Evolutionary conservation across 2,888 invertebrate species (phyloP), one percentile per base, ranked within the genome.

Genomic region (Andrena haemorrhoa): DNA sequence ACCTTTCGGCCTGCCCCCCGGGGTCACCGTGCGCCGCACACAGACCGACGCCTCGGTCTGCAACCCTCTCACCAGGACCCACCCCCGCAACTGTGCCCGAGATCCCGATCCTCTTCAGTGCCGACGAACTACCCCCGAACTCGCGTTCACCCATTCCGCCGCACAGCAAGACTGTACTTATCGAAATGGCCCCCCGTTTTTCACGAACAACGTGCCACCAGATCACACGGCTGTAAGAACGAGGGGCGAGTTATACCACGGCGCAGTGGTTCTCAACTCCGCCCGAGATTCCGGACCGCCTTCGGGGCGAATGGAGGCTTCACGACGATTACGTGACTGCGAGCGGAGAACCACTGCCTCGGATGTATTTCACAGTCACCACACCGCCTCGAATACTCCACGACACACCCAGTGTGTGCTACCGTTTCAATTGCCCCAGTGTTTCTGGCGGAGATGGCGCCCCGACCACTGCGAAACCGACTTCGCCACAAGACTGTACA

Each of bases 111-210:
- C 41, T 63, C 41, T 23, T 23, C 33, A 35, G 33, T 20, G 61
- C 20, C 12, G 20, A 23, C 12, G 26, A 26, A 56, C 56, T 26
- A 41, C 41, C 41, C 10, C 23, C 53, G 20, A 53, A 26, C 7
- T 12, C 23, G 3, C n/a, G 31, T n/a, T 41, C 56, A 12, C 63
- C n/a, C 58, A 47, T 60, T 65, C 33, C 35, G 10, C 23, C n/a
- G 51, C 66, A 66, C 66, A 33, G 73, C 49, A 74, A 66, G 77
- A 74, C 77, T 77, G 77, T 71, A 56, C 23, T 26, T 56, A 56
- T 12, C 8, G 26, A 26, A 26, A 23, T 12, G 23, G 56, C 56
- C 23, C 8, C 23, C 26, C 23, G 8, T 56, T 56, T 56, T 56
- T 56, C 10, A 56, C 56, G 26, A 12, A 56, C 56, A 26, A 23